Evolutionary conservation across 1,140 invertebrate genomes (phyloP).

Genomic region (Cherax quadricarinatus): DNA sequence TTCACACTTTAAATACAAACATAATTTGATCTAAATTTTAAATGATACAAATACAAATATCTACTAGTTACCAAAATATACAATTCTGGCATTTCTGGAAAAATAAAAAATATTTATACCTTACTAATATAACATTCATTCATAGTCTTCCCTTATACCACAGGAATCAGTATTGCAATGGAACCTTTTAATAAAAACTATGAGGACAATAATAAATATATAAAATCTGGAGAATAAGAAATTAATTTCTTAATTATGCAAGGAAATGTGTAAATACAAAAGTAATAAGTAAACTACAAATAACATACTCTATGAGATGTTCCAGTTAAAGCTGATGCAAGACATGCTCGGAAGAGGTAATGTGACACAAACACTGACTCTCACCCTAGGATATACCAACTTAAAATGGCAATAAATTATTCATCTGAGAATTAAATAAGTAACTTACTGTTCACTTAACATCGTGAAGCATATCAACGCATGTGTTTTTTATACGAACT

Average conservation of each 20-base stretch:
- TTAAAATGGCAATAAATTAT: not conserved
- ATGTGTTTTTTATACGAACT: not conserved
- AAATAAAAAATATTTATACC: conserved; percentile 27
- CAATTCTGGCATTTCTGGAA: conserved; percentile 31
- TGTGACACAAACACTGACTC: conserved; percentile 21
- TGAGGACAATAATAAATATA: conserved; percentile 24
- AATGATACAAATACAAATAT: conserved; percentile 6
- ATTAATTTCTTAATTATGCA: conserved; percentile 50
- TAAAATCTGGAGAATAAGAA: conserved; percentile 41
- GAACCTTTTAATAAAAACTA: conserved; percentile 18
- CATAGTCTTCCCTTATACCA: not conserved
- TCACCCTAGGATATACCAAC: conserved; percentile 3
- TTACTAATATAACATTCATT: conserved; percentile 8
- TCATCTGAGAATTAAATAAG: not conserved
- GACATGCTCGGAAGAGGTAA: conserved; percentile 47
- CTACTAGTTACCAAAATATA: conserved; percentile 18
- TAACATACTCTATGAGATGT: conserved; percentile 63
- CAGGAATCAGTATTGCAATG: conserved; percentile 5
- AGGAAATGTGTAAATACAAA: conserved; percentile 52
- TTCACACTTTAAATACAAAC: conserved; percentile 13
- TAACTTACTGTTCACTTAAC: not conserved
- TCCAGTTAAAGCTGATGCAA: conserved; percentile 66
- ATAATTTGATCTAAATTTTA: conserved; percentile 13
- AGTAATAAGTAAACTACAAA: conserved; percentile 50
- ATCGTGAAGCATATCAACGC: not conserved